A percentile compares a stretch with the other conserved stretches of the same genome.
phyloP scores from a whole-genome alignment of 2,113 vertebrate species.

The Orientallactaga bullata region DNA sequence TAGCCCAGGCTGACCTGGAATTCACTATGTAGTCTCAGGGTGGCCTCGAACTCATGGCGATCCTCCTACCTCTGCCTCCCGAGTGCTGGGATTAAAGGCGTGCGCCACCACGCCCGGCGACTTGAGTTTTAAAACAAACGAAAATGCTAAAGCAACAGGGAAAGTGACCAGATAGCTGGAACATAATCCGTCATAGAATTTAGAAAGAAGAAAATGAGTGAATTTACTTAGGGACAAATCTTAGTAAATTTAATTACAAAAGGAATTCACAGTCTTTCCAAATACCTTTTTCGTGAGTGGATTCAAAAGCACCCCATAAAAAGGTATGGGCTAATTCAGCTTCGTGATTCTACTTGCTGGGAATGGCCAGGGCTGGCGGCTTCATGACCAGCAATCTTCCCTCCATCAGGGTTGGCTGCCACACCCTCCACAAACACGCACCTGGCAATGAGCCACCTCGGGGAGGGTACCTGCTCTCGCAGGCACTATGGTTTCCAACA shows the following conservation, averaged over 20 bases:
- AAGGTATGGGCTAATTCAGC: not conserved
- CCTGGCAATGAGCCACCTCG: not conserved
- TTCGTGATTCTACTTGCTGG: not conserved
- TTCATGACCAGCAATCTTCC: not conserved
- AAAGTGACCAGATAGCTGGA: not conserved
- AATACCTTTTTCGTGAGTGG: not conserved
- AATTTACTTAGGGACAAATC: not conserved
- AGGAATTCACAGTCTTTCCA: not conserved
- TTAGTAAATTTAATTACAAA: not conserved
- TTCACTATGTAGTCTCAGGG: too few species aligned
- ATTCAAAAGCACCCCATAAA: not conserved
- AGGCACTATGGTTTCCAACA: not conserved
- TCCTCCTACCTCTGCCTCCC: too few species aligned
- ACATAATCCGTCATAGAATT: not conserved
- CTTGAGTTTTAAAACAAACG: conserved; percentile 23
- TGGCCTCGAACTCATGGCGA: too few species aligned
- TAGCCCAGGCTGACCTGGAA: too few species aligned
- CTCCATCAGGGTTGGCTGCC: not conserved
- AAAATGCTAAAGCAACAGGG: not conserved
- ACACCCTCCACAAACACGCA: not conserved
- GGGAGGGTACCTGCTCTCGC: not conserved
- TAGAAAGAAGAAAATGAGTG: not conserved
- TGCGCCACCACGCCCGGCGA: too few species aligned
- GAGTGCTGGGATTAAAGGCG: too few species aligned
- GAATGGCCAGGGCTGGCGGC: not conserved